A percentile compares a stretch with the other conserved stretches of the same genome.
These are phyloP conservation scores for Hypselothyrea guttata DNA, from an alignment of 2,888 invertebrate genomes.

Conservation along the genomic window DNA sequence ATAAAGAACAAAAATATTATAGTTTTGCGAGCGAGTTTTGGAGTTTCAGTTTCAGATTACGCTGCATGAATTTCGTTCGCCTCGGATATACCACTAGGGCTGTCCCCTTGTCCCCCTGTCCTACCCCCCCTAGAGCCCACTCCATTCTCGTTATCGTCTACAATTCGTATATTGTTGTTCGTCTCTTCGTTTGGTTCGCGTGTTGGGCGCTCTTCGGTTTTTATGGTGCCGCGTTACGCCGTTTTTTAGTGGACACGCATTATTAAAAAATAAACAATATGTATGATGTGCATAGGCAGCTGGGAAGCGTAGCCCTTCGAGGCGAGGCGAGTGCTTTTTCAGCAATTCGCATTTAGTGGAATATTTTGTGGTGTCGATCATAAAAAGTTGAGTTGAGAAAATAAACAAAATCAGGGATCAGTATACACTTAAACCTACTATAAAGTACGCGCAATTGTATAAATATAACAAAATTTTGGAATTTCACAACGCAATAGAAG, in stretches of 20 bases:
- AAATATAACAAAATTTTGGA: too few species aligned
- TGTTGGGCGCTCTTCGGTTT: slow-evolving; percentile 54
- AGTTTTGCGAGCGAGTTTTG: slow-evolving; percentile 56
- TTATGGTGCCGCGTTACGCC: slow-evolving; percentile 70
- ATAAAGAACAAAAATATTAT: slow-evolving; percentile 51
- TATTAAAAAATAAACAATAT: slow-evolving; percentile 77
- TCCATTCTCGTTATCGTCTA: slow-evolving; percentile 4
- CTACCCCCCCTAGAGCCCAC: not conserved
- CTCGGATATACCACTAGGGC: not conserved
- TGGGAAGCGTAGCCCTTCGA: too few species aligned
- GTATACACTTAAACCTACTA: slow-evolving; percentile 8
- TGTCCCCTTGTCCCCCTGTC: not conserved
- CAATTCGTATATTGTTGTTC: slow-evolving; percentile 49
- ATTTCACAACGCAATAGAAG: not conserved
- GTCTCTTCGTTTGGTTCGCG: slow-evolving; percentile 53
- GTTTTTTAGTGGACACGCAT: slow-evolving; percentile 74
- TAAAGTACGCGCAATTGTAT: too few species aligned
- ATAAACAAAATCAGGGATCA: slow-evolving; percentile 42
- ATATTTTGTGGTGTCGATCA: slow-evolving; percentile 61
- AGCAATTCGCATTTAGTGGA: slow-evolving; percentile 70
- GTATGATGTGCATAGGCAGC: slow-evolving; percentile 37
- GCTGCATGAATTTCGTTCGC: slow-evolving; percentile 62
- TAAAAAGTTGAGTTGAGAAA: slow-evolving; percentile 56
- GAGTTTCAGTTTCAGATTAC: slow-evolving; percentile 62
- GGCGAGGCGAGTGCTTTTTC: slow-evolving; percentile 41